Conservation (phyloP, 2,797 vertebrate species). For the Epinephelus coioides region DNA sequence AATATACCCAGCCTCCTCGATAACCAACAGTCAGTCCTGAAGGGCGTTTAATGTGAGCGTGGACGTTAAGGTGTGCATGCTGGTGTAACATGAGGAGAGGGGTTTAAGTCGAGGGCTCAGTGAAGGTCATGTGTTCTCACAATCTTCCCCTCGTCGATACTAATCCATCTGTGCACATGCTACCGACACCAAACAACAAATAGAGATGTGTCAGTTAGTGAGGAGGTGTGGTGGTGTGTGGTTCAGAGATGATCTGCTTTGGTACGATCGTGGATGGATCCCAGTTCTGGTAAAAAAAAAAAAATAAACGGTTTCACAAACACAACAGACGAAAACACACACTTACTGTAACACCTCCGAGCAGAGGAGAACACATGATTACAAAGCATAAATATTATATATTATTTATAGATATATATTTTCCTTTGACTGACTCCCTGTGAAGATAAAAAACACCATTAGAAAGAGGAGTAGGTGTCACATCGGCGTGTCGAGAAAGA, state of each 20-base stretch:
- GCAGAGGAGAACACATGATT: conserved; percentile 18
- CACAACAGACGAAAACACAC: conserved; percentile 42
- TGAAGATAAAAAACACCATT: conserved; percentile 45
- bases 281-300: conserved; percentile 2
- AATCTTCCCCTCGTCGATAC: too few relatives aligned
- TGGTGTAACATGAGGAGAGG: conserved; percentile 32
- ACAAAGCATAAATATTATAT: conserved; percentile 58
- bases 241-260: conserved; percentile 66
- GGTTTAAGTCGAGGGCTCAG: neutral
- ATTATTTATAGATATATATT: conserved; percentile 34
- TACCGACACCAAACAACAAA: conserved; percentile 33
- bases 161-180: conserved; percentile 46
- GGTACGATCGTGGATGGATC: conserved; percentile 53
- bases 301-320: conserved; percentile 42
- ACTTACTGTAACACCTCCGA: neutral
- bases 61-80: conserved; percentile 36
- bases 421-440: conserved; percentile 39
- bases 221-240: conserved; percentile 42
- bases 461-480: conserved; percentile 50
- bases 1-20: neutral
- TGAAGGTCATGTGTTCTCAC: neutral
- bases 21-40: neutral
- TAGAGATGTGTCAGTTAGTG: neutral
- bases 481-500: conserved; percentile 36
- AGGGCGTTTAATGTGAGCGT: too few relatives aligned